Percentiles rank a stretch among this genome's conserved stretches.
Evolutionary conservation across 2,797 vertebrate genomes (phyloP).

Genomic region (Tiaroga cobitis): DNA sequence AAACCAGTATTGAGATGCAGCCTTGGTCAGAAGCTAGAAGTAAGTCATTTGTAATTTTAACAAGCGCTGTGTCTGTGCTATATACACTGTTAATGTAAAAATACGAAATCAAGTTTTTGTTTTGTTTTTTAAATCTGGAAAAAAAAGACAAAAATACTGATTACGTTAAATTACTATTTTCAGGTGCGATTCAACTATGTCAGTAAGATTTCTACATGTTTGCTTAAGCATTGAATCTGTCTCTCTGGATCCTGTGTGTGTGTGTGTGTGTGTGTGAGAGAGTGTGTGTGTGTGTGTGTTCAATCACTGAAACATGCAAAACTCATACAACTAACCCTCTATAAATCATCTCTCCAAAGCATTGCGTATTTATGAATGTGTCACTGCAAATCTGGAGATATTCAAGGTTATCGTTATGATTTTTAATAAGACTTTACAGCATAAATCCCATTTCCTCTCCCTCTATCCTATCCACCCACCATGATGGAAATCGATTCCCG

Average conservation of each 20-base stretch:
- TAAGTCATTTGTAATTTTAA: no score
- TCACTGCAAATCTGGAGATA: constrained; percentile 72
- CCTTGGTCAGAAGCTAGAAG: no score
- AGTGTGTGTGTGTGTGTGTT: background rate
- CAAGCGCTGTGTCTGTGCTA: no score
- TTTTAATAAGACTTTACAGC: constrained; percentile 75
- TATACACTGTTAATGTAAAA: no score
- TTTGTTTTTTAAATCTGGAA: no score
- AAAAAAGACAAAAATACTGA: no score
- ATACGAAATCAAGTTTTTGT: no score
- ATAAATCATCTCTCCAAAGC: constrained; percentile 71
- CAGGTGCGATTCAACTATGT: background rate
- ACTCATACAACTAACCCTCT: constrained; percentile 49
- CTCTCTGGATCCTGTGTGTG: constrained; percentile 58
- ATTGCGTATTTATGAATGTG: constrained; percentile 74
- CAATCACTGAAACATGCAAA: constrained; percentile 28
- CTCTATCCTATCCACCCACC: constrained; percentile 52
- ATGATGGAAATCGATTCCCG: constrained; percentile 77
- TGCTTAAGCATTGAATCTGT: background rate
- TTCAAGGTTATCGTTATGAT: constrained; percentile 72
- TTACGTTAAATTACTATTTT: no score
- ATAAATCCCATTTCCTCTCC: constrained; percentile 74
- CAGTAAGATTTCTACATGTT: background rate
- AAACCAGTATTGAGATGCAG: no score
- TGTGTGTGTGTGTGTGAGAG: background rate